Conservation (phyloP, 2,797 vertebrate species). For the Tragelaphus oryx region DNA sequence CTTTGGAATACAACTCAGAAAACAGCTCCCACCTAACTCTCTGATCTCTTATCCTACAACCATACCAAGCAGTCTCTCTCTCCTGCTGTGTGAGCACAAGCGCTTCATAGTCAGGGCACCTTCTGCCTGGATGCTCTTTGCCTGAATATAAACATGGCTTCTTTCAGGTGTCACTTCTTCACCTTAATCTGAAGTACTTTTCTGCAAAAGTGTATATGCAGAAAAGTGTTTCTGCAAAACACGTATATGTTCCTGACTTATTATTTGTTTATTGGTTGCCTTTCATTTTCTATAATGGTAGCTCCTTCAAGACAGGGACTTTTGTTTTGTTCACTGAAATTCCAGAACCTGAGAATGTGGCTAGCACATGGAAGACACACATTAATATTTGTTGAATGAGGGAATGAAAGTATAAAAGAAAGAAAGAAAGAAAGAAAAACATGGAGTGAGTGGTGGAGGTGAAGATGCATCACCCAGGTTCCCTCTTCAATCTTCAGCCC, state of each 20-base stretch:
- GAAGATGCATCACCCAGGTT: not conserved
- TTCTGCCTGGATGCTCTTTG: not conserved
- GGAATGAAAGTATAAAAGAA: not conserved
- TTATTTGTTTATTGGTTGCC: not conserved
- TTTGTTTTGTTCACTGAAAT: not conserved
- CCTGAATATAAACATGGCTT: not conserved
- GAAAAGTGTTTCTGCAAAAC: not conserved
- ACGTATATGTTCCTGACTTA: not conserved
- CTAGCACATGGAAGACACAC: not conserved
- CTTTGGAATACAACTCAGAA: not conserved
- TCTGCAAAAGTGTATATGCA: too few relatives aligned
- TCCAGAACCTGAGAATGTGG: not conserved
- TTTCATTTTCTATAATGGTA: not conserved
- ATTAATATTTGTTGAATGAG: not conserved
- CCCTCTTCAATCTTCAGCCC: not conserved
- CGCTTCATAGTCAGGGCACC: not conserved
- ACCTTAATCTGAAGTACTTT: not conserved
- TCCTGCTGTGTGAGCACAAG: not conserved
- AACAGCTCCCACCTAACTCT: not conserved
- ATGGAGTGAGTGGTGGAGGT: not conserved
- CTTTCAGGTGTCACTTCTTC: not conserved
- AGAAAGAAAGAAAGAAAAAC: not conserved
- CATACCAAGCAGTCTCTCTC: fast-evolving
- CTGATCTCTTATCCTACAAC: not conserved
- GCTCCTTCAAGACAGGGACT: not conserved